A percentile compares a stretch with the other conserved stretches of the same genome.
Evolutionary conservation across 2,888 invertebrate genomes (phyloP).

Genomic region (Chironomus tentans): DNA sequence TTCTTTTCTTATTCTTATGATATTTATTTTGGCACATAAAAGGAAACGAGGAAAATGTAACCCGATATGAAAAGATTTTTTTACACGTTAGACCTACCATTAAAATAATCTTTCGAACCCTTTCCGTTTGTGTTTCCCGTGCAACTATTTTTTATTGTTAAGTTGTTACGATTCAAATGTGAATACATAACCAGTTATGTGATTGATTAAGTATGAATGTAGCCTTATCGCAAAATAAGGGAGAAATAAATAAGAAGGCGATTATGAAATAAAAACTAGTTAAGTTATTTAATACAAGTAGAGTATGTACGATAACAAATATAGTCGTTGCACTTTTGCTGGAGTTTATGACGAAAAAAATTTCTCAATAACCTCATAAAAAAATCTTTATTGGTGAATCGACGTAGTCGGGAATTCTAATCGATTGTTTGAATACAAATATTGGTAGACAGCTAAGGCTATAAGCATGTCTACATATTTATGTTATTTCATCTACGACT

Average conservation of each 20-base stretch:
- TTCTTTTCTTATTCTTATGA: neutral
- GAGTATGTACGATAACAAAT: neutral
- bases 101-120: too few relatives aligned
- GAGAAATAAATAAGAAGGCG: neutral
- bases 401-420: neutral
- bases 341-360: neutral
- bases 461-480: too few relatives aligned
- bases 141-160: too few relatives aligned
- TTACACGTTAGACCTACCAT: neutral
- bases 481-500: too few relatives aligned
- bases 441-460: too few relatives aligned
- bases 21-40: neutral
- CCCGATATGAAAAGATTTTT: neutral
- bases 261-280: too few relatives aligned
- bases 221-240: conserved; percentile 5
- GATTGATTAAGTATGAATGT: conserved; percentile 3
- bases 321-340: neutral
- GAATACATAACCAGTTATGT: neutral
- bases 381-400: neutral
- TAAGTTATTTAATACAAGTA: neutral
- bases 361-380: neutral
- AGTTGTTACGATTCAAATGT: neutral
- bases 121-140: too few relatives aligned
- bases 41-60: neutral
- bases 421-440: too few relatives aligned